Conservation (phyloP, 2,888 invertebrate genomes). For the Trichopria drosophilae region DNA sequence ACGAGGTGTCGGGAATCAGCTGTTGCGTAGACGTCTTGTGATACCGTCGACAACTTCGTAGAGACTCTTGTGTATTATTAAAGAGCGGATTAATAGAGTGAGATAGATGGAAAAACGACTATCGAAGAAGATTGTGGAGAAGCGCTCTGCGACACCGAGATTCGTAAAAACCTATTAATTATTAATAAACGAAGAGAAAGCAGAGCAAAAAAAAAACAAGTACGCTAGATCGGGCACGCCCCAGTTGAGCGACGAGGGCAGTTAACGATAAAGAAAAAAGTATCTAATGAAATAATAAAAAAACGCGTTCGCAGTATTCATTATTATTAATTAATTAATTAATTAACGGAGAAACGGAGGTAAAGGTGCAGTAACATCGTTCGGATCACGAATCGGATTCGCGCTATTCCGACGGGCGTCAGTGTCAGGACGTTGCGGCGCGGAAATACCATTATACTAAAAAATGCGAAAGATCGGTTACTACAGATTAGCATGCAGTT, state of each 20-base stretch:
- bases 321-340: conserved; percentile 41
- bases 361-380: conserved; percentile 10
- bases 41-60: conserved; percentile 43
- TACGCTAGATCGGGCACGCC: conserved; percentile 45
- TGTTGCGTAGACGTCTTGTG: conserved; percentile 47
- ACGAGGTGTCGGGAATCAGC: no score
- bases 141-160: conserved; percentile 38
- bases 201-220: conserved; percentile 28
- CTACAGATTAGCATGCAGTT: no score
- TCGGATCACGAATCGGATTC: no score
- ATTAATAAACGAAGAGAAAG: conserved; percentile 32
- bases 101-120: no score
- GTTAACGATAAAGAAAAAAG: conserved; percentile 33
- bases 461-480: no score
- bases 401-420: no score
- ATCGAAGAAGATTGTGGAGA: no score
- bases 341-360: conserved; percentile 18
- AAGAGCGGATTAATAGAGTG: no score
- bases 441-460: no score
- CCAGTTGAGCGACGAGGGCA: conserved; percentile 33
- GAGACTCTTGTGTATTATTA: no score
- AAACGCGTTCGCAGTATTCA: conserved; percentile 48
- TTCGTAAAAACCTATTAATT: conserved; percentile 41
- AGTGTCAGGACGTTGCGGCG: no score
- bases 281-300: conserved; percentile 41